Conservation (phyloP, 2,797 vertebrate species). For the Pangasius djambal region DNA sequence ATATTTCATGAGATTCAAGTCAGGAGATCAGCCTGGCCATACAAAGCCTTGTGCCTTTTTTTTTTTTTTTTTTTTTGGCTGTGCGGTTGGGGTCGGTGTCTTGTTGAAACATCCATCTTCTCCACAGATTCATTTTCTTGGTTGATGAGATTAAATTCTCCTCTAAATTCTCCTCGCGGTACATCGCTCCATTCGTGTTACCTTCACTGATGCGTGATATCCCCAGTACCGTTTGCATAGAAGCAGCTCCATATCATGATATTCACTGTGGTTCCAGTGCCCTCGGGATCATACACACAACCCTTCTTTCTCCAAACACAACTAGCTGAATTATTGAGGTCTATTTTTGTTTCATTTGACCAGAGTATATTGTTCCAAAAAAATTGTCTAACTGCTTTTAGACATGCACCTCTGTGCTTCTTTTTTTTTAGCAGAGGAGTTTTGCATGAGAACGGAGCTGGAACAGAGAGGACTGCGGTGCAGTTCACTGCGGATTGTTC, state of each 20-base stretch:
- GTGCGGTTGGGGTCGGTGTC: background rate
- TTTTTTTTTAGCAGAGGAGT: background rate
- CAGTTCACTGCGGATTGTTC: background rate
- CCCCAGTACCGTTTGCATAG: background rate
- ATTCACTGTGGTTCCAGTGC: background rate
- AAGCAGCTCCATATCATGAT: background rate
- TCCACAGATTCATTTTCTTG: background rate
- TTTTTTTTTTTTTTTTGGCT: background rate
- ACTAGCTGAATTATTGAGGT: background rate
- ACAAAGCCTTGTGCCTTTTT: background rate
- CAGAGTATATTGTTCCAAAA: background rate
- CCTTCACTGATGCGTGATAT: background rate
- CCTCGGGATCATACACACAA: background rate
- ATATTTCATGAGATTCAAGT: background rate
- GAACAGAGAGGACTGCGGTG: background rate
- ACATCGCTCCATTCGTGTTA: background rate
- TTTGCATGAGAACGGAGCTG: background rate
- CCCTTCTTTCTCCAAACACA: background rate
- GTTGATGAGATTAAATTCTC: background rate
- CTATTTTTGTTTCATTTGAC: background rate
- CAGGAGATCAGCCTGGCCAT: too few species aligned
- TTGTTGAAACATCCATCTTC: background rate
- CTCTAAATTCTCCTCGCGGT: background rate
- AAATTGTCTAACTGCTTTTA: background rate
- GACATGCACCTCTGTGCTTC: background rate